Base-by-base conservation (phyloP, 2,888 invertebrate genomes). In the Microctonus hyperodae region DNA sequence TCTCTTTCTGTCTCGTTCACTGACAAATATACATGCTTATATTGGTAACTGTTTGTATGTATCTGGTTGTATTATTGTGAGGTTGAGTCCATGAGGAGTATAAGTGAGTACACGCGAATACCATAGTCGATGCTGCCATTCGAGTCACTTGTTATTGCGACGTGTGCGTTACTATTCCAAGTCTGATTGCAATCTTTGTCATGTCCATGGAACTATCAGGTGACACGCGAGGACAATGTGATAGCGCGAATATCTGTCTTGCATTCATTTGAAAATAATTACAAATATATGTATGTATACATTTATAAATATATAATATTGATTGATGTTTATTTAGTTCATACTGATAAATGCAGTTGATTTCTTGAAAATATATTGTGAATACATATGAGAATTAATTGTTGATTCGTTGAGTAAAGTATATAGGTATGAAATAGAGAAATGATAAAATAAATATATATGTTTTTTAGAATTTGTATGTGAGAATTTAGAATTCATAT, bases 61-160 rank as follows among this genome's bases (percentile, higher is more conserved):
- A 40, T 28, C n/a, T 40, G 9, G 20, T 33, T 13, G 10, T 33
- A 33, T 28, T 56, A 37, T 44, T 28, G 48, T 25, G 25, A 44
- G 7, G 25, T 16, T 59, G 59, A 48, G 16, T 44, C 48, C 11
- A 44, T 59, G 31, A 48, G 28, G 37, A 44, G 59, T 28, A n/a
- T n/a, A 40, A 37, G 40, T 23, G 35, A 37, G 25, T n/a, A n/a
- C n/a, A n/a, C 44, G 35, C 10, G 28, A 58, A 58, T 58, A 58
- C 16, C 25, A 44, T 25, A 59, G 59, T 59, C 40, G 59, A 59
- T 59, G 48, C 37, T 59, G 31, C 44, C 44, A 59, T 44, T 59
- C 25, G 25, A 44, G 44, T 16, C 59, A 61, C 48, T 61, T 50
- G 20, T 33, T 61, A 60, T 48, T 61, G 50, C 61, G 20, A 20